Conservation (phyloP, 2,888 invertebrate species). For the Nephrocerus scutellatus region DNA sequence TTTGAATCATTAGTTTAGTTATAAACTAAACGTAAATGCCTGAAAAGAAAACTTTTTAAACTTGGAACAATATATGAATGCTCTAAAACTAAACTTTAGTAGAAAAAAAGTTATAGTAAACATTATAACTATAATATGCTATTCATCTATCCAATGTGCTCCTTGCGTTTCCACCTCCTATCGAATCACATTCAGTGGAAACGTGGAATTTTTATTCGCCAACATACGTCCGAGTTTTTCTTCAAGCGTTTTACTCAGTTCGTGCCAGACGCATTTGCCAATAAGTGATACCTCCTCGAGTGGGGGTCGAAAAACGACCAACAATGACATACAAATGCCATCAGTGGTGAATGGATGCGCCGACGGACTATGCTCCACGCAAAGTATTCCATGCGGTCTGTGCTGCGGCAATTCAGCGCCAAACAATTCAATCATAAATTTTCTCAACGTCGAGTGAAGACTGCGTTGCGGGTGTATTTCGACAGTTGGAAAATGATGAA, state of each 20-base stretch:
- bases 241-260: slow-evolving; percentile 65
- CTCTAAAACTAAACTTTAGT: too few species aligned
- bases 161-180: slow-evolving; percentile 22
- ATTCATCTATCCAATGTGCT: slow-evolving; percentile 1
- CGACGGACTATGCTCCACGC: slow-evolving; percentile 61
- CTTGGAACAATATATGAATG: too few species aligned
- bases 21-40: too few species aligned
- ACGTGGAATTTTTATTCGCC: slow-evolving; percentile 66
- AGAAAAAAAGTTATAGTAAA: too few species aligned
- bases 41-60: too few species aligned
- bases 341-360: slow-evolving; percentile 53
- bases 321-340: slow-evolving; percentile 72
- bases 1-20: too few species aligned
- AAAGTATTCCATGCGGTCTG: slow-evolving; percentile 68
- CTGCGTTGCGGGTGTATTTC: slow-evolving; percentile 82
- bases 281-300: slow-evolving; percentile 80
- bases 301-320: slow-evolving; percentile 77
- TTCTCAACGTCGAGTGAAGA: slow-evolving; percentile 76
- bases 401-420: slow-evolving; percentile 80
- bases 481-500: slow-evolving; percentile 77
- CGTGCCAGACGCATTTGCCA: slow-evolving; percentile 86
- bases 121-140: too few species aligned
- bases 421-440: slow-evolving; percentile 87
- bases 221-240: slow-evolving; percentile 58
- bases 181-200: slow-evolving; percentile 76